Conservation (phyloP, 2,113 vertebrate species). For the Onychostruthus taczanowskii region DNA sequence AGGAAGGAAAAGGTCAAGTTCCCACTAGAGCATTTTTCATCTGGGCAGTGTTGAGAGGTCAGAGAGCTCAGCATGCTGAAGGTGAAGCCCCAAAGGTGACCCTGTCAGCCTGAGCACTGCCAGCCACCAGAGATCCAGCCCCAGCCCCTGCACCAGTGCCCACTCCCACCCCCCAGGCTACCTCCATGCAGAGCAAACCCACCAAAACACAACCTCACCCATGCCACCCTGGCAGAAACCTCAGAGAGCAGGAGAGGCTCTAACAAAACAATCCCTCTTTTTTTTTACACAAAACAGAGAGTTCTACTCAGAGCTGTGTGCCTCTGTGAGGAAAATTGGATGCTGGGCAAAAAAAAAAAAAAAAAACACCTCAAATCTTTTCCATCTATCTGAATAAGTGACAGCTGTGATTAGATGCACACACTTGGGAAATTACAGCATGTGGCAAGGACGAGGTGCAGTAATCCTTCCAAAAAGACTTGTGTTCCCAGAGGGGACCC, state of each 20-base stretch:
- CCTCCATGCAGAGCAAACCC: not conserved
- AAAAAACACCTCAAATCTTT: not conserved
- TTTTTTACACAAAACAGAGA: not conserved
- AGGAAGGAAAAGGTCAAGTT: constrained; percentile 11
- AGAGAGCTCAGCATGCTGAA: not conserved
- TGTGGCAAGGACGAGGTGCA: rapidly evolving
- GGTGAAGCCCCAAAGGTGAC: not conserved
- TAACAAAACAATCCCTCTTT: not conserved
- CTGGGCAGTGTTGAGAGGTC: not conserved
- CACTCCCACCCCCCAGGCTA: rapidly evolving
- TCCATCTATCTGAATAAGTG: not conserved
- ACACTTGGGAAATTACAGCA: not conserved
- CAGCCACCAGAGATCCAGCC: not conserved
- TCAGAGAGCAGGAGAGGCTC: not conserved
- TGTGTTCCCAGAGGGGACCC: not conserved
- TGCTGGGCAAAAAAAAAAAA: not conserved
- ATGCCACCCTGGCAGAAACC: not conserved
- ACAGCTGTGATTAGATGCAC: not conserved
- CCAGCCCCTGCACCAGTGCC: too few species aligned
- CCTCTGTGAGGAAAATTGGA: not conserved
- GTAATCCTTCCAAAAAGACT: not conserved
- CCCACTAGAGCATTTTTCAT: not conserved
- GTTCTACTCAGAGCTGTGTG: not conserved
- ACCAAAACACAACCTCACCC: rapidly evolving
- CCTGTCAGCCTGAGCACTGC: rapidly evolving